phyloP scores from a whole-genome alignment of 2,113 vertebrate genomes.

The Mixornis gularis region DNA sequence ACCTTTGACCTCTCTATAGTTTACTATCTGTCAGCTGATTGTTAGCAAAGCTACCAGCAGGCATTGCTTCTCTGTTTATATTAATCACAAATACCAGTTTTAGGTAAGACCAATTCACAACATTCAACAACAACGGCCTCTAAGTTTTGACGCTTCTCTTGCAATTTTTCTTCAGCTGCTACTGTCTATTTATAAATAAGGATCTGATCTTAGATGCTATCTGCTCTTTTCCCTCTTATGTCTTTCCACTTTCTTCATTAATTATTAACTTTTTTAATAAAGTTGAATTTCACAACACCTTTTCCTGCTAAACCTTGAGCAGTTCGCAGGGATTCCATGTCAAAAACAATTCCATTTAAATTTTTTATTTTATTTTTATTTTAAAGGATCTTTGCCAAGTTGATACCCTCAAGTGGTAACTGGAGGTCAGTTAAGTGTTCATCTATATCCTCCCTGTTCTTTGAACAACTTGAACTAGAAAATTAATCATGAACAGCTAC shows the following conservation, averaged over 20 bases:
- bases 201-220: not conserved
- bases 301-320: not conserved
- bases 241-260: not conserved
- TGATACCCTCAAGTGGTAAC: not conserved
- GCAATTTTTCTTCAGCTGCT: not conserved
- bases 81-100: not conserved
- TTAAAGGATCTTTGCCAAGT: not conserved
- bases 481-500: not conserved
- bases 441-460: not conserved
- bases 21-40: conserved; percentile 50
- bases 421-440: not conserved
- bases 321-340: not conserved
- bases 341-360: not conserved
- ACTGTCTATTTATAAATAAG: not conserved
- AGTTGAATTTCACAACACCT: not conserved
- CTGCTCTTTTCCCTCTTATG: not conserved
- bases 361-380: not conserved
- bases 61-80: not conserved
- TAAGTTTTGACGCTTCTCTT: not conserved
- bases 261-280: not conserved
- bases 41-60: not conserved
- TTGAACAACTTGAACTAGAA: not conserved
- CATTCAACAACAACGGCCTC: not conserved
- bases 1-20: conserved; percentile 38
- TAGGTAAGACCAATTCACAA: not conserved